These are phyloP conservation scores for Oeneis ivallda DNA, from an alignment of 2,888 invertebrate genomes.

Conservation along the genomic window DNA sequence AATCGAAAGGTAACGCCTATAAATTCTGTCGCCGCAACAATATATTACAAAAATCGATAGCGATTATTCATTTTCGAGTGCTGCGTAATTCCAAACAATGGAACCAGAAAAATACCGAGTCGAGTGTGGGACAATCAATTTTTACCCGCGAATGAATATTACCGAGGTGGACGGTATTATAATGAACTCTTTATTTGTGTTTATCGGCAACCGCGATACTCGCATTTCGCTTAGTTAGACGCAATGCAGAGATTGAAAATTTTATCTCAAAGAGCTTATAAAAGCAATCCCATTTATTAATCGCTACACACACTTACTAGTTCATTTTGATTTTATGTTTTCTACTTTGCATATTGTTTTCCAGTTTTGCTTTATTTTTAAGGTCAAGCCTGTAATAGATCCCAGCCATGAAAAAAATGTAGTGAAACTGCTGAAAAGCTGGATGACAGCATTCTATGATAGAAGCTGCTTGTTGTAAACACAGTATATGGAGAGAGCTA, in stretches of 20 bases:
- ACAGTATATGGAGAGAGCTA: too few species aligned
- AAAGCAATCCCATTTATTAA: conserved; percentile 12
- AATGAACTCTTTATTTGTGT: conserved; percentile 72
- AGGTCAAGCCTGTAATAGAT: not conserved
- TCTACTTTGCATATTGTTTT: not conserved
- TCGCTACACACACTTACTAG: not conserved
- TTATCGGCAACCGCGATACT: conserved; percentile 71
- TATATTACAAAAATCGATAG: conserved; percentile 60
- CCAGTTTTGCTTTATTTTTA: not conserved
- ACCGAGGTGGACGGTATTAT: conserved; percentile 59
- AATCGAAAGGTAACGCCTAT: conserved; percentile 61
- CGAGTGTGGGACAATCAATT: conserved; percentile 64
- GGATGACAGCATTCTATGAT: too few species aligned
- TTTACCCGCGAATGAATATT: conserved; percentile 66
- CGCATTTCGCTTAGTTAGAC: conserved; percentile 9
- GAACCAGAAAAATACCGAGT: conserved; percentile 55
- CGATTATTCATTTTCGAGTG: conserved; percentile 56
- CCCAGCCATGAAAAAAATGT: too few species aligned
- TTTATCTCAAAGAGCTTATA: conserved; percentile 13
- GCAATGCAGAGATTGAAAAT: conserved; percentile 15
- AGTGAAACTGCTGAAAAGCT: too few species aligned
- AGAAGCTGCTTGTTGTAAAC: too few species aligned
- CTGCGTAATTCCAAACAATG: conserved; percentile 51
- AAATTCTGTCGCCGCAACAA: conserved; percentile 63
- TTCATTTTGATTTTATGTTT: not conserved